phyloP scores from a whole-genome alignment of 1,140 invertebrate species.

The Pectinophora gossypiella region DNA sequence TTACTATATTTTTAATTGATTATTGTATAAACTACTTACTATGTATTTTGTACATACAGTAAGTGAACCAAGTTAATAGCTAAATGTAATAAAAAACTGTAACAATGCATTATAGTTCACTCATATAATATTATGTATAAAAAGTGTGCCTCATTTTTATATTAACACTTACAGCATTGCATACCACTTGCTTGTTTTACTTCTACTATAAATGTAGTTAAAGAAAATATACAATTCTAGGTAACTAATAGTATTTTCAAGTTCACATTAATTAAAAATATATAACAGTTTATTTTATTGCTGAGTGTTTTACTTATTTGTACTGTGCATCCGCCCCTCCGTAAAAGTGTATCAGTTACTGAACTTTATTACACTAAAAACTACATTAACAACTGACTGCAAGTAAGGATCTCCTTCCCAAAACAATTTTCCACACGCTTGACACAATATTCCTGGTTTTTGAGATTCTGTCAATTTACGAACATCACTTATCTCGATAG shows the following conservation, averaged over 20 bases:
- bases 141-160: not conserved
- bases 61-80: not conserved
- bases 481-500: constrained; percentile 42
- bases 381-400: constrained; percentile 24
- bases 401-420: constrained; percentile 48
- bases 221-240: not conserved
- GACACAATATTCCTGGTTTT: constrained; percentile 48
- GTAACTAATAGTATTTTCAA: not conserved
- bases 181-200: too few species aligned
- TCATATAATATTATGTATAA: not conserved
- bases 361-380: constrained; percentile 26
- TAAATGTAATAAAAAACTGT: not conserved
- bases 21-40: not conserved
- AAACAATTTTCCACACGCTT: constrained; percentile 56
- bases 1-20: constrained; percentile 1
- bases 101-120: too few species aligned
- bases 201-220: not conserved
- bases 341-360: constrained; percentile 27
- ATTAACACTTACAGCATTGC: not conserved
- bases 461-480: constrained; percentile 29
- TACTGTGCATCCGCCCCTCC: too few species aligned
- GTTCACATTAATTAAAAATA: not conserved
- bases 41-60: not conserved
- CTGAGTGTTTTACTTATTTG: not conserved
- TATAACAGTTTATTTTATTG: not conserved